Base-by-base conservation (phyloP, 2,888 invertebrate genomes). In the Amblyjoppa fuscipennis region DNA sequence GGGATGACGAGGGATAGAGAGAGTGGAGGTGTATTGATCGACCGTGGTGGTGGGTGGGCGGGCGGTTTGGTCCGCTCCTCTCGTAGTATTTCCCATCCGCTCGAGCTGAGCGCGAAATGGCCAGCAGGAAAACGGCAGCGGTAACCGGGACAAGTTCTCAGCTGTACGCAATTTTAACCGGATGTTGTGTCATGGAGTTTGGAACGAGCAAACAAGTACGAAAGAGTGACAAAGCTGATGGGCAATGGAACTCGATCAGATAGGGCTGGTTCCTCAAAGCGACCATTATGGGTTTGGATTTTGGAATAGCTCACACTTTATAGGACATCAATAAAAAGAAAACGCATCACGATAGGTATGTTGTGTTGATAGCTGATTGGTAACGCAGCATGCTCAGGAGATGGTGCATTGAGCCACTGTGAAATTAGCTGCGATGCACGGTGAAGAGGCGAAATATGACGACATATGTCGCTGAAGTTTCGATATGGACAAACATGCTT, bases 21-120 rank as follows among this genome's bases (percentile, higher is more conserved):
- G 68, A 88, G 90, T 90, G 91, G 91, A 91, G 90, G 91, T 91
- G 93, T 93, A 93, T 93, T 93, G 93, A 93, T 93, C 93, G 91
- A 89, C 89, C 89, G 41, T 41, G 53, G 89, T 90, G 91, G 89
- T 88, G 90, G 34, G 89, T 89, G 91, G 89, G 87, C 89, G 90
- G 89, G 90, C 20, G 20, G 89, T 90, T 88, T 86, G 86, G 86
- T 81, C 70, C 86, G 87, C 87, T 88, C 83, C 89, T 87, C 83
- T 86, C 87, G 77, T 87, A 76, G 77, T 86, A 81, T 87, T 81
- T 77, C 41, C 81, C 75, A 68, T 68, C 68, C 77, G 79, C 79
- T 75, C 71, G 70, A 61, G 71, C 79, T 38, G 66, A 77, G 69
- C 70, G 64, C 81, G 68, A 56, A 73, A 53, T 76, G 71, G 81